Evolutionary conservation across 35 echinoderm and acorn worm genomes (phyloP).

Genomic region (Lytechinus variegatus): DNA sequence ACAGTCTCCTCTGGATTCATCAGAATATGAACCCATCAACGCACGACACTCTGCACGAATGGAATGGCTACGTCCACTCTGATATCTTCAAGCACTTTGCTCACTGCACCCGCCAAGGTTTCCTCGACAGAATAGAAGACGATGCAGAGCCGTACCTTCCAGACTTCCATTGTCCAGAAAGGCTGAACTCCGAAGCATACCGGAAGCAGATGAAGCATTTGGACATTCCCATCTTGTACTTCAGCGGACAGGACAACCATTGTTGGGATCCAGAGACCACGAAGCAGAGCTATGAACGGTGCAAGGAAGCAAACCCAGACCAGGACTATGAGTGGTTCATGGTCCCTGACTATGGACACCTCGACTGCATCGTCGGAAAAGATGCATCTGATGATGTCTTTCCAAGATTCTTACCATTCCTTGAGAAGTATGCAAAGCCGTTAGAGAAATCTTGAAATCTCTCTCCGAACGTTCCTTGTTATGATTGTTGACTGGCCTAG

Average conservation of each 20-base stretch:
- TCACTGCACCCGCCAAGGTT: slow-evolving; percentile 42
- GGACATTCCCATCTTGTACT: slow-evolving; percentile 73
- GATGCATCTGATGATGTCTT: slow-evolving; percentile 67
- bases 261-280: slow-evolving; percentile 68
- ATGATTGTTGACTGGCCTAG: neutral
- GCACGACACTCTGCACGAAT: slow-evolving; percentile 70
- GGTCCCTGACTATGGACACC: slow-evolving; percentile 64
- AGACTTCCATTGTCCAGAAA: slow-evolving; percentile 20
- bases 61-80: slow-evolving; percentile 62
- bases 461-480: neutral
- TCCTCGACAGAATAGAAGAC: slow-evolving; percentile 38
- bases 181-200: slow-evolving; percentile 61
- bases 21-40: slow-evolving; percentile 62
- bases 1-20: slow-evolving; percentile 67
- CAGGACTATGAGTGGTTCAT: slow-evolving; percentile 67
- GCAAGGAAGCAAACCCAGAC: slow-evolving; percentile 65
- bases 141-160: slow-evolving; percentile 64
- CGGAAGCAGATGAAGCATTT: slow-evolving; percentile 63
- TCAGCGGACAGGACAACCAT: slow-evolving; percentile 67
- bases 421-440: slow-evolving; percentile 63
- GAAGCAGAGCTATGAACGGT: slow-evolving; percentile 56
- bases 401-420: slow-evolving; percentile 69
- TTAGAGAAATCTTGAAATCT: neutral
- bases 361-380: slow-evolving; percentile 74
- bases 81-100: slow-evolving; percentile 71